Evolutionary conservation across 2,888 invertebrate species (phyloP).

Genomic region (Caenorhabditis sp.): DNA sequence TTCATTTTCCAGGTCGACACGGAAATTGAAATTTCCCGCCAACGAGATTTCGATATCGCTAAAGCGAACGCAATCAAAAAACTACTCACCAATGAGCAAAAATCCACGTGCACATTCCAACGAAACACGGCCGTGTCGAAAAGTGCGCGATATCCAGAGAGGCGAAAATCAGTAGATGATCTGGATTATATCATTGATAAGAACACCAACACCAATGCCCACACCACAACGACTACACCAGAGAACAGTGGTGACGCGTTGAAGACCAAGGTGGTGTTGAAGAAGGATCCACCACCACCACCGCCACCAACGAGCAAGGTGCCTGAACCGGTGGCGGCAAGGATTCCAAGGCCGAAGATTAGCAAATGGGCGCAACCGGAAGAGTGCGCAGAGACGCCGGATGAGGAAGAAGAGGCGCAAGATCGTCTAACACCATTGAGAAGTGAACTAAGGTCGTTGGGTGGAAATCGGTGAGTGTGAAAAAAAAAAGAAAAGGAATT

Average conservation of each 20-base stretch:
- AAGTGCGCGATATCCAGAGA: slow-evolving; percentile 44
- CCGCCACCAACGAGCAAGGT: slow-evolving; percentile 33
- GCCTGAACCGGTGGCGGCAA: slow-evolving; percentile 66
- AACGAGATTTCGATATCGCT: slow-evolving; percentile 44
- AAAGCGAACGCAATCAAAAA: slow-evolving; percentile 67
- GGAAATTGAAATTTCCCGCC: slow-evolving; percentile 12
- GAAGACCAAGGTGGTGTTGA: slow-evolving; percentile 61
- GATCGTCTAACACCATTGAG: slow-evolving; percentile 60
- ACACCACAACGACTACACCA: slow-evolving; percentile 31
- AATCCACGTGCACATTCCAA: slow-evolving; percentile 35
- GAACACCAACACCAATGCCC: background rate
- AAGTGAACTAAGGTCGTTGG: slow-evolving; percentile 42
- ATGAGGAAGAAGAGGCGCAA: slow-evolving; percentile 63
- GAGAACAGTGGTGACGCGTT: slow-evolving; percentile 57
- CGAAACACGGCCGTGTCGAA: slow-evolving; percentile 46
- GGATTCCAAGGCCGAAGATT: slow-evolving; percentile 70
- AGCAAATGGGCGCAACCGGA: slow-evolving; percentile 53
- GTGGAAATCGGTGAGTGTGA: slow-evolving; percentile 20
- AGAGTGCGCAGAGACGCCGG: slow-evolving; percentile 50
- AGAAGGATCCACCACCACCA: slow-evolving; percentile 48
- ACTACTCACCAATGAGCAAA: slow-evolving; percentile 62
- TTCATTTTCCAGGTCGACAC: slow-evolving; percentile 15
- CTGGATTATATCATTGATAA: slow-evolving; percentile 67
- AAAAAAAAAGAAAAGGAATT: too few species aligned
- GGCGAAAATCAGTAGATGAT: slow-evolving; percentile 51